Conservation (phyloP, 1,140 invertebrate species). For the Colletes latitarsis region DNA sequence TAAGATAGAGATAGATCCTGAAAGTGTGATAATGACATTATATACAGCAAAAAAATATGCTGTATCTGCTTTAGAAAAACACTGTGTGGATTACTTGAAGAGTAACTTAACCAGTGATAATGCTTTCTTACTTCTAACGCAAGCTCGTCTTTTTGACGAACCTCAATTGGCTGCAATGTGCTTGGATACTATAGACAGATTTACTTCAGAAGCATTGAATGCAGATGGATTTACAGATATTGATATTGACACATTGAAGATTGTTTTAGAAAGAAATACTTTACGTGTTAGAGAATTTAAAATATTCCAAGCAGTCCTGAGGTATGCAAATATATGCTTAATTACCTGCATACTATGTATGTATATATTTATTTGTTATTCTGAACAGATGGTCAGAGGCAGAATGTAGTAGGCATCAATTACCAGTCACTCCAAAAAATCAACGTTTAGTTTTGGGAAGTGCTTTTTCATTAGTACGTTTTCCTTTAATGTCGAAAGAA, state of each 20-base stretch:
- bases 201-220: conserved; percentile 89
- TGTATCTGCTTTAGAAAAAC: conserved; percentile 90
- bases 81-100: conserved; percentile 93
- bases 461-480: conserved; percentile 89
- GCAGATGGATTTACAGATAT: conserved; percentile 95
- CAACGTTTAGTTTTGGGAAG: conserved; percentile 86
- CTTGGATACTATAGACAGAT: conserved; percentile 93
- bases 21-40: conserved; percentile 93
- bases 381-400: conserved; percentile 88
- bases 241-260: conserved; percentile 90
- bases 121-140: conserved; percentile 91
- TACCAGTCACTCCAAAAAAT: conserved; percentile 87
- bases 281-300: conserved; percentile 91
- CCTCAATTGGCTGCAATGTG: conserved; percentile 89
- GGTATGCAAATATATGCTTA: conserved; percentile 67
- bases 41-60: conserved; percentile 95
- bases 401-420: conserved; percentile 86
- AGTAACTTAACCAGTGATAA: conserved; percentile 91
- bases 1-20: conserved; percentile 92
- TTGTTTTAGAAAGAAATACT: conserved; percentile 91
- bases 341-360: neutral
- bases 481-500: conserved; percentile 93
- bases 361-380: conserved; percentile 22
- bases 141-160: conserved; percentile 92
- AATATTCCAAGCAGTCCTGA: conserved; percentile 87